Conservation (phyloP, 2,113 vertebrate genomes). For the Ptilorrhoa leucosticta region DNA sequence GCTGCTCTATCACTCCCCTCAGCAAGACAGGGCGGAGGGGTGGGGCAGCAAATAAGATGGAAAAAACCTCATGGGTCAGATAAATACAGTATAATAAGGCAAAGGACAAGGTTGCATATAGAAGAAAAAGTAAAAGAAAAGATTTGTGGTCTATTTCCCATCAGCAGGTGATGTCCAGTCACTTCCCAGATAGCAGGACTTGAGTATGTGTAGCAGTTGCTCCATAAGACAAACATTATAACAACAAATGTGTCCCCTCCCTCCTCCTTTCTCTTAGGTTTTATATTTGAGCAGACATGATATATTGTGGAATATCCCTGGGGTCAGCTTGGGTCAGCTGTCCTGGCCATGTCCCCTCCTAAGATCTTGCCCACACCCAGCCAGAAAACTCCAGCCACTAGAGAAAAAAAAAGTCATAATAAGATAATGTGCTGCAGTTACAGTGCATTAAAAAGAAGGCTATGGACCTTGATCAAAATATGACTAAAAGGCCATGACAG, state of each 20-base stretch:
- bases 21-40: neutral
- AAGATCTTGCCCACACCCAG: neutral
- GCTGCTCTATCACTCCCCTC: neutral
- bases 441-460: neutral
- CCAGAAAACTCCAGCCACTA: neutral
- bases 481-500: neutral
- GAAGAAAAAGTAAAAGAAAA: neutral
- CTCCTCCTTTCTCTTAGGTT: neutral
- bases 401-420: accelerated
- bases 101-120: neutral
- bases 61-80: neutral
- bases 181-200: neutral
- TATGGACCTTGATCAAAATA: neutral
- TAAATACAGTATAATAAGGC: neutral
- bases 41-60: neutral
- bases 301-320: neutral
- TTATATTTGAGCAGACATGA: neutral
- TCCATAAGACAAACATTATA: neutral
- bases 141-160: neutral
- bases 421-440: neutral
- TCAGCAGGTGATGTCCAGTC: neutral
- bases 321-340: neutral
- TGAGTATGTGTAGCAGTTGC: neutral
- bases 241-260: neutral
- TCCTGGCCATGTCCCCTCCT: neutral